Evolutionary conservation across 2,888 invertebrate species (phyloP), one percentile per base, ranked within the genome.

Genomic region (Aromia moschata): DNA sequence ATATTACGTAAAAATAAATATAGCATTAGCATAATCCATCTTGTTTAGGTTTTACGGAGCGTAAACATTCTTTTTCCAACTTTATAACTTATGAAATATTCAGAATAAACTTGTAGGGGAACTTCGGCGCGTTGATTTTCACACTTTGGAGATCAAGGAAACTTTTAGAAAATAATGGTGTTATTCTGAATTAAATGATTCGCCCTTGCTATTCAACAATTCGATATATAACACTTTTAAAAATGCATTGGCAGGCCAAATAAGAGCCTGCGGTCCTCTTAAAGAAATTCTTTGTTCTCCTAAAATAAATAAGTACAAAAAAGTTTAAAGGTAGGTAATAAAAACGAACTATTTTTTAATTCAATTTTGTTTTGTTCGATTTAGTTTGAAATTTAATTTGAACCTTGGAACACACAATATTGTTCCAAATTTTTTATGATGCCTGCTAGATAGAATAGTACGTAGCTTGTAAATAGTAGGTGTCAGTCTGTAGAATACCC

Each of bases 21-120:
- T 37, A 41, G 45, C 58, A 67, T 67, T 64, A 67, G 57, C 64
- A 67, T 67, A 67, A 67, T 67, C 67, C 53, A 47, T 53, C 49
- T 51, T 60, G 64, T 67, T 56, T 55, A 51, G 45, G 59, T 59
- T 59, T 58, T 56, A 54, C 57, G 56, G 45, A 63, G 63, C 60
- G 63, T 66, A 63, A 63, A 66, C 58, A 66, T 59, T 58, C 62
- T 60, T 62, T 61, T 61, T 71, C 68, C 62, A 67, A 69, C 67
- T 72, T 70, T 67, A 69, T 68, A 71, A 71, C 68, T 60, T 71
- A 69, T 74, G 70, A 74, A 73, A 74, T 74, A 74, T 74, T 74
- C 73, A 71, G 67, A 60, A 68, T 67, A 63, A 67, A 70, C 63
- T 71, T 70, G 64, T 58, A 44, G 49, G 57, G 60, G 53, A 57